Base-by-base conservation (phyloP, 1,140 invertebrate species). In the Drosophila simulans region DNA sequence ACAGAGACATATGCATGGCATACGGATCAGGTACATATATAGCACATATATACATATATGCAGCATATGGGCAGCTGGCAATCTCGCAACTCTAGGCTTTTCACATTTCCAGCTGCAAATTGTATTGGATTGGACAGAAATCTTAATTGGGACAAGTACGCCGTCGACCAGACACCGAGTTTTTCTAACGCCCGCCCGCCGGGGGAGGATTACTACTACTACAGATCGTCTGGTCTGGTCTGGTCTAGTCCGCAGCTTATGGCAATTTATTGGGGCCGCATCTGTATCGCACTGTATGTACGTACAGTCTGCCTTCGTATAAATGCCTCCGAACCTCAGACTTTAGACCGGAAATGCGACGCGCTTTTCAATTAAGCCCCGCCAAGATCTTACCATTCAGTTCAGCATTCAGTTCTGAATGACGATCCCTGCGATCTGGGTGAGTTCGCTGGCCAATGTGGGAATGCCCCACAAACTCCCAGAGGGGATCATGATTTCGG, bases 81-180 rank as follows among this genome's bases (percentile, higher is more conserved):
- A 83, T 80, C 81, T 80, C 78, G 22, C 66, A 60, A 76, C 65
- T 76, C 48, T 12, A 45, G 52, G 45, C 77, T 83, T 69, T 68
- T 46, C 57, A 53, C 48, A 39, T 53, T 40, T 57, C 57, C 70
- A 45, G 56, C 39, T 66, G 65, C 17, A 59, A 63, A 82, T 77
- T 86, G 78, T 51, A 85, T 85, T 86, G 83, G 78, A 86, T 85
- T 77, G 76, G 82, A 88, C 68, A 48, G 22, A 25, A 88, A 86
- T 86, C 83, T 86, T 86, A 86, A 86, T 86, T 86, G 83, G 81
- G 80, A 88, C 79, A 88, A 83, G 83, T 88, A 79, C 84, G 63
- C 65, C 69, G 58, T 60, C 70, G 55, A 46, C 46, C 51, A 56
- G 53, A 64, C 63, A 49, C 40, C 62, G 63, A 66, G 25, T 31